phyloP scores from a whole-genome alignment of 2,888 invertebrate genomes.

The Drosophila colorata region DNA sequence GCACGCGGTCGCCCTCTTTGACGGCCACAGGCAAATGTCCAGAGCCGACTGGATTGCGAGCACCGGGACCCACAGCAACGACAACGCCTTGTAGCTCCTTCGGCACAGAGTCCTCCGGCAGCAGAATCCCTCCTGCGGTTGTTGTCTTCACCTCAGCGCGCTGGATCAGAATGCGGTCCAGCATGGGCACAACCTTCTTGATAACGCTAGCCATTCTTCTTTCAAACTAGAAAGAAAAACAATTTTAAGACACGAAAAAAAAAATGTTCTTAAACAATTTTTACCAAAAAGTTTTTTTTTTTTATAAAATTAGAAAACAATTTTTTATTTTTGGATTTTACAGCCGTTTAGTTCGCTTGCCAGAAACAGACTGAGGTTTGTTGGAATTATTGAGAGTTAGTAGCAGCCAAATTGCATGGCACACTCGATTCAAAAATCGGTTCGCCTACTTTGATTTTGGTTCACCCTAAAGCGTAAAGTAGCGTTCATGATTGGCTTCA shows the following conservation, averaged over 20 bases:
- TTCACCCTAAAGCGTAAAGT: slow-evolving; percentile 35
- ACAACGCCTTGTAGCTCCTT: slow-evolving; percentile 97
- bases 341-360: slow-evolving; percentile 13
- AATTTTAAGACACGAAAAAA: neutral
- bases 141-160: slow-evolving; percentile 95
- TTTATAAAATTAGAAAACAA: neutral
- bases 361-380: slow-evolving; percentile 35
- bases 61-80: slow-evolving; percentile 96
- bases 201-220: slow-evolving; percentile 72
- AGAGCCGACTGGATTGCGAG: slow-evolving; percentile 93
- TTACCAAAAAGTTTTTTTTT: slow-evolving; percentile 9
- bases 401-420: neutral
- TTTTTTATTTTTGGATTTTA: slow-evolving; percentile 14
- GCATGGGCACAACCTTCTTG: slow-evolving; percentile 92
- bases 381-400: neutral
- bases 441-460: slow-evolving; percentile 41
- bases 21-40: slow-evolving; percentile 93
- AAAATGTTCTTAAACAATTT: neutral
- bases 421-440: neutral
- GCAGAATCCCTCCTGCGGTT: slow-evolving; percentile 97
- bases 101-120: slow-evolving; percentile 97
- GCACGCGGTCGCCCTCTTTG: slow-evolving; percentile 95
- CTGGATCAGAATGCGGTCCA: slow-evolving; percentile 97
- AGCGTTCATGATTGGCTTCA: neutral
- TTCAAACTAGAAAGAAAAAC: neutral